Percentiles rank a stretch among this genome's conserved stretches.
phyloP scores from a whole-genome alignment of 2,113 vertebrate species.

The Tringa solitaria region DNA sequence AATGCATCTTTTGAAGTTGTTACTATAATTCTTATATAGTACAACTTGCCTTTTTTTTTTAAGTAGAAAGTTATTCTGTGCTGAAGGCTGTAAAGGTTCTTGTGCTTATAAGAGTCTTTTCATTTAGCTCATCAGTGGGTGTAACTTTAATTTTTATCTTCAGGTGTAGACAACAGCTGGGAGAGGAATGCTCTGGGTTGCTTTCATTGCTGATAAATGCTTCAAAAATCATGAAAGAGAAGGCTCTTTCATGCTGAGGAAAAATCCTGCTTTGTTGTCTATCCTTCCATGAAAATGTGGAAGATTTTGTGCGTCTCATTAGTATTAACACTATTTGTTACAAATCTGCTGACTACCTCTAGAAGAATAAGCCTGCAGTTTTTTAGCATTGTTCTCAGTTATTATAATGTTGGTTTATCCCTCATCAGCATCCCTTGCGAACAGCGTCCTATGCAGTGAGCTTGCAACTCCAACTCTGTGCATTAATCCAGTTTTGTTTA shows the following conservation, averaged over 20 bases:
- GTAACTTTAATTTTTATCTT: background rate
- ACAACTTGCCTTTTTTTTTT: background rate
- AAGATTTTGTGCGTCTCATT: background rate
- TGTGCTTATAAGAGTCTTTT: background rate
- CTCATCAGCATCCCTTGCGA: background rate
- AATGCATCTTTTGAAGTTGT: background rate
- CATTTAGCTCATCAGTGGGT: background rate
- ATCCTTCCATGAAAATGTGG: background rate
- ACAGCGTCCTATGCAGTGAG: background rate
- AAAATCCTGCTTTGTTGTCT: background rate
- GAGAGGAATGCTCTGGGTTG: background rate
- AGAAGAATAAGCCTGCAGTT: background rate
- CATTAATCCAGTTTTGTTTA: background rate
- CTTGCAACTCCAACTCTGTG: background rate
- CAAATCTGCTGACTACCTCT: background rate
- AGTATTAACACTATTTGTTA: background rate
- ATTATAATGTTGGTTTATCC: background rate
- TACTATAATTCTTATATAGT: background rate
- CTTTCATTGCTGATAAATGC: background rate
- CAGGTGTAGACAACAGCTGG: background rate
- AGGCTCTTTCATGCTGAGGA: background rate
- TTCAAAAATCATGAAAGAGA: constrained; percentile 9
- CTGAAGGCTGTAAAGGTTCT: background rate
- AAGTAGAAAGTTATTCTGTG: background rate
- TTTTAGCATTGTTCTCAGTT: background rate